Conservation (phyloP, 2,797 vertebrate species). For the Micropoecilia bifurca region DNA sequence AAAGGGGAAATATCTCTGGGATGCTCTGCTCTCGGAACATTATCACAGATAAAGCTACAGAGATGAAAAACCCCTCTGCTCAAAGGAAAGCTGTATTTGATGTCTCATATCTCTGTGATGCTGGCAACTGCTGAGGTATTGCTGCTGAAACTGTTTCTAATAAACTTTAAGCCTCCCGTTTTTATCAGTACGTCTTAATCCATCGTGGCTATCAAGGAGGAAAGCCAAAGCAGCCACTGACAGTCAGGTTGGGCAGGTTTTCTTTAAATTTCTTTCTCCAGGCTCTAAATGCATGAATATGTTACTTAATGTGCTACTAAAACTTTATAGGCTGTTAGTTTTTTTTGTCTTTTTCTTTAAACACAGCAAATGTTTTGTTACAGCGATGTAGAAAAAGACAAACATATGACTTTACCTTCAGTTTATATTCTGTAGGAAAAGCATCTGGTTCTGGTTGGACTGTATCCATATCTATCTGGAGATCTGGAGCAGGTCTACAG, state of each 20-base stretch:
- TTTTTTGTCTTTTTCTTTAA: background rate
- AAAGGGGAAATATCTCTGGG: slow-evolving; percentile 64
- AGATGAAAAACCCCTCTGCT: slow-evolving; percentile 56
- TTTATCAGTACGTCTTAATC: slow-evolving; percentile 70
- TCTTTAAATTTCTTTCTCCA: slow-evolving; percentile 22
- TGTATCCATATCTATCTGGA: slow-evolving; percentile 67
- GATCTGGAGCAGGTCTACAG: slow-evolving; percentile 85
- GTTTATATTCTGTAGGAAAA: slow-evolving; percentile 61
- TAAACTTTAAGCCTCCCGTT: slow-evolving; percentile 58
- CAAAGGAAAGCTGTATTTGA: slow-evolving; percentile 61
- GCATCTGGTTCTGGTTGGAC: slow-evolving; percentile 73
- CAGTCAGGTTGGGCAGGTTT: slow-evolving; percentile 48
- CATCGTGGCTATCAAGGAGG: slow-evolving; percentile 49
- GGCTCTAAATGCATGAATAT: slow-evolving; percentile 22
- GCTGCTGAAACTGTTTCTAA: slow-evolving; percentile 57
- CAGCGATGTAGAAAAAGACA: background rate
- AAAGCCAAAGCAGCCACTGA: slow-evolving; percentile 49
- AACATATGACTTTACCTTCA: slow-evolving; percentile 81
- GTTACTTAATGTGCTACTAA: slow-evolving; percentile 34
- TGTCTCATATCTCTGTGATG: slow-evolving; percentile 59
- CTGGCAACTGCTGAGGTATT: slow-evolving; percentile 52
- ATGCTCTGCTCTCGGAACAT: slow-evolving; percentile 51
- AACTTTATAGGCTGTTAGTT: background rate
- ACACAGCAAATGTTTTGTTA: background rate
- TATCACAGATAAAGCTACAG: slow-evolving; percentile 65